Evolutionary conservation across 2,797 vertebrate genomes (phyloP).

Genomic region (Sciurus vulgaris): DNA sequence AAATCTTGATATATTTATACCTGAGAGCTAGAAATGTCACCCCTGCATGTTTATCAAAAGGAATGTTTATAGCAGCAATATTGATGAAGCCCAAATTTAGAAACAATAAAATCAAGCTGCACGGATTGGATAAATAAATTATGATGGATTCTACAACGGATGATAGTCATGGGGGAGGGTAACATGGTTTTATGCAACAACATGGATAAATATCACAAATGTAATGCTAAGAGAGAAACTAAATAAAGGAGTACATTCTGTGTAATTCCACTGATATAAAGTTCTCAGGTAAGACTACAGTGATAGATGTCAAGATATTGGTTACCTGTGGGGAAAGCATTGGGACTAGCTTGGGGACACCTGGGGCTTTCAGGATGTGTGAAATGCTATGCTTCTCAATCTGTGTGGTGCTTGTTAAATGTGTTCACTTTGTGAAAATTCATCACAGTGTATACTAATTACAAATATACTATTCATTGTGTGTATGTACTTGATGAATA

Average conservation of each 20-base stretch:
- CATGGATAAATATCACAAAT: neutral
- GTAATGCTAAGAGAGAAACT: neutral
- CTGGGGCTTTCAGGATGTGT: neutral
- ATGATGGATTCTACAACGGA: neutral
- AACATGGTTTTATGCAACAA: neutral
- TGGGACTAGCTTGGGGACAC: neutral
- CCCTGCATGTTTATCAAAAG: neutral
- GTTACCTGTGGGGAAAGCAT: neutral
- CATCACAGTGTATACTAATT: neutral
- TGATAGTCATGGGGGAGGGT: neutral
- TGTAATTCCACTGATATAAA: neutral
- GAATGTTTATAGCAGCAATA: neutral
- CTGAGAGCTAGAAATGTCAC: neutral
- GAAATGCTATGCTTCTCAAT: neutral
- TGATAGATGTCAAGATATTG: neutral
- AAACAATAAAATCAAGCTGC: neutral
- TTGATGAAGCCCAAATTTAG: neutral
- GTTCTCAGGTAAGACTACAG: neutral
- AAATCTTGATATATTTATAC: neutral
- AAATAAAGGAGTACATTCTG: neutral
- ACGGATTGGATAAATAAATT: neutral
- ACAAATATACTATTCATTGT: neutral
- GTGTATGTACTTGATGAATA: neutral
- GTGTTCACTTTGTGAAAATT: neutral
- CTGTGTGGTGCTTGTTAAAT: neutral